Conservation (phyloP, 2,888 invertebrate species). For the Mongoloraphidia duomilia region DNA sequence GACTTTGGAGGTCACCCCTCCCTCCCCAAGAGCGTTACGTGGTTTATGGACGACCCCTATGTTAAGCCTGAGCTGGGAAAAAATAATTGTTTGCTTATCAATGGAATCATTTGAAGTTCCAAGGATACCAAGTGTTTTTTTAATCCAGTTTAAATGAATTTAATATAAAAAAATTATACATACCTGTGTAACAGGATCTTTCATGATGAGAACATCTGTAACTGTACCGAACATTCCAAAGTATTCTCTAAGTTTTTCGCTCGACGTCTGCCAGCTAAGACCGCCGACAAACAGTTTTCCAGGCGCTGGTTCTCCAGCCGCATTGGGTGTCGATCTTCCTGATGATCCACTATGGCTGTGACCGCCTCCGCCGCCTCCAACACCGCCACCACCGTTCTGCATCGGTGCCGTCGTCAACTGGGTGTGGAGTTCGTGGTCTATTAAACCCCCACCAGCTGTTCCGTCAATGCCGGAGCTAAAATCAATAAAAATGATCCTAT, state of each 20-base stretch:
- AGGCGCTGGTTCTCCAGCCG: slow-evolving; percentile 55
- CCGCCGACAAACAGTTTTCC: slow-evolving; percentile 85
- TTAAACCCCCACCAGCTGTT: slow-evolving; percentile 31
- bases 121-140: no score
- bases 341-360: slow-evolving; percentile 50
- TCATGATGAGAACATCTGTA: slow-evolving; percentile 86
- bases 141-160: neutral
- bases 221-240: slow-evolving; percentile 86
- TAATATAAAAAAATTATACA: slow-evolving; percentile 16
- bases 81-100: no score
- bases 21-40: no score
- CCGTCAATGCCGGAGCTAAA: slow-evolving; percentile 35
- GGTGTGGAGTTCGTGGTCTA: slow-evolving; percentile 37
- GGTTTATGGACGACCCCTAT: no score
- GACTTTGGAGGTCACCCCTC: no score
- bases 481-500: slow-evolving; percentile 18
- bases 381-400: slow-evolving; percentile 18
- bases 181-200: slow-evolving; percentile 88
- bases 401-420: slow-evolving; percentile 24
- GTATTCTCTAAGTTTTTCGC: slow-evolving; percentile 82
- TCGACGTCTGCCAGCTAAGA: slow-evolving; percentile 85
- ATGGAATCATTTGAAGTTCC: no score
- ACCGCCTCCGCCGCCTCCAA: slow-evolving; percentile 26
- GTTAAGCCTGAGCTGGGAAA: no score
- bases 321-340: slow-evolving; percentile 59